Evolutionary conservation across 2,113 vertebrate species (phyloP), one percentile per base, ranked within the genome.

Genomic region (Chitala chitala): DNA sequence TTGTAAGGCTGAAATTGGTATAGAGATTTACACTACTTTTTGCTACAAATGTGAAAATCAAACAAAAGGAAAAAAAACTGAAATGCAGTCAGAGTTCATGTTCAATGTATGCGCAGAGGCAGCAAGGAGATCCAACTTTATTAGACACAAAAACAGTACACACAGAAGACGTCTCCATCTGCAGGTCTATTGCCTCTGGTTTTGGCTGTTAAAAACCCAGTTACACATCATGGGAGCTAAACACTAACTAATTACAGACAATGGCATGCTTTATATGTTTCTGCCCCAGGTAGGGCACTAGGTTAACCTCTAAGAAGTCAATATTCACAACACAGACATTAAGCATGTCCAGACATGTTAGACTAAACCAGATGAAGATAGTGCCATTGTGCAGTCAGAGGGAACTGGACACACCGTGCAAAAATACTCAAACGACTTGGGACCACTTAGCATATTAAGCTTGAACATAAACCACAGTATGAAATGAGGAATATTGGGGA

Each of bases 41-140:
- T 46, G 6, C 12, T 2, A 69, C 20, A 33, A 51, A 51, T 42
- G 33, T 3, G 13, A n/a, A 69, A 53, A 55, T 7, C 10, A 31
- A 61, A 61, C 2, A 26, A 22, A 61, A 31, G 24, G 48, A 15
- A 2, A 51, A 51, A 10, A 51, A 51, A 61, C 3, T 2, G 7
- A n/a, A n/a, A n/a, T n/a, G n/a, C 40, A 20, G 17, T 3, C 5
- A 61, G 7, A 31, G 13, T 20, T 24, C 40, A 3, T 20, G 4
- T 5, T 3, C 68, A 53, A 36, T 50, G 51, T 6, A 33, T 17
- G 69, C 0, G 29, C 31, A 22, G 77, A 22, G 59, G 31, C 42
- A 42, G 48, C 13, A 79, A 17, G 71, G 84, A 85, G 69, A 79
- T 83, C 84, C 80, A 53, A 86, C 78, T 94, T 96, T 96, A 95